Evolutionary conservation across 35 echinoderm and acorn worm genomes (phyloP), one percentile per base, ranked within the genome.

Genomic region (Strongylocentrotus purpuratus): DNA sequence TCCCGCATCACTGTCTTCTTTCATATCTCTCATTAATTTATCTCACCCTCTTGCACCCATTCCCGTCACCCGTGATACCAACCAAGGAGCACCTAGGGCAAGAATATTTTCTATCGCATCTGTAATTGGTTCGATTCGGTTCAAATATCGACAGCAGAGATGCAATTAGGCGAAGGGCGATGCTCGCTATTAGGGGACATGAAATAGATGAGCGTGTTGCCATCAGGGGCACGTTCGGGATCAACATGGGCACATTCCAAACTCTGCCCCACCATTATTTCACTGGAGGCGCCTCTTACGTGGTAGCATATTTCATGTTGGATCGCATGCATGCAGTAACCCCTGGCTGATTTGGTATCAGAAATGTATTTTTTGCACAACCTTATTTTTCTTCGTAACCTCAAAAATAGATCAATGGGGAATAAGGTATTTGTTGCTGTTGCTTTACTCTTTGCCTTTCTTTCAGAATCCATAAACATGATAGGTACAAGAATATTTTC

Each of bases 61-160:
- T 25, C 17, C 22, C 8, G 13, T 31, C 2, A 7, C 45, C 9
- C 45, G 31, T 93, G n/a, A 46, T 31, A 33, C 7, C 32, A 46
- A 33, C 31, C 55, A 9, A 48, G 46, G 33, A 94, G 92, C 14
- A 65, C 15, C 55, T 28, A 50, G 15, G 5, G 45, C 45, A 46
- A 91, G 88, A 91, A n/a, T 45, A 91, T 94, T 94, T 48, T n/a
- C 65, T 78, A 78, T 78, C 65, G 65, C 65, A 78, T 78, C 65
- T 78, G 65, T 78, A 78, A 78, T 78, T 78, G 65, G 65, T 78
- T 78, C 65, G 65, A 78, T 78, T 78, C n/a, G 65, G 65, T 18
- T 78, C 65, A 25, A n/a, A 78, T 78, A 78, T n/a, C 65, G 65
- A 78, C 65, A 78, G 20, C 20, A 7, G 65, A 78, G 65, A 78